These are phyloP conservation scores for Perca schrenkii DNA, from an alignment of 2,113 vertebrate species.

Conservation along the genomic window DNA sequence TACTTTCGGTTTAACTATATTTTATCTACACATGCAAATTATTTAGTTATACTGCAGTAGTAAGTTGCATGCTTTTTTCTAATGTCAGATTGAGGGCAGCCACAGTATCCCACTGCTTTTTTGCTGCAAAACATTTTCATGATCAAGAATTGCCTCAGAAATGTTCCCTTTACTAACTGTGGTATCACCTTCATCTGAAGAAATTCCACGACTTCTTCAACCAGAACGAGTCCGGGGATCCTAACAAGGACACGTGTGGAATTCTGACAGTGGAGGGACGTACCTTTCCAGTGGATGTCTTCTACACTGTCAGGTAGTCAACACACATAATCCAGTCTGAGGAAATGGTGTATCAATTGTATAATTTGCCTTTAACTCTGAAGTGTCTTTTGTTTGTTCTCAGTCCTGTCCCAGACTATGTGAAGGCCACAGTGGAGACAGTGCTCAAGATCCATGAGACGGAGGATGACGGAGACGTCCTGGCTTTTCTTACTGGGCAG, in stretches of 20 bases:
- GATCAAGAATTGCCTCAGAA: background rate
- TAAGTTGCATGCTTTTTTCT: constrained; percentile 20
- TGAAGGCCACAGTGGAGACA: constrained; percentile 97
- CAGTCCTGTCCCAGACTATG: constrained; percentile 97
- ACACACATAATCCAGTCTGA: background rate
- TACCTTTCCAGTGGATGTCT: constrained; percentile 95
- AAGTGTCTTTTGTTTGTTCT: constrained; percentile 16
- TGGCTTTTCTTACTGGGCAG: constrained; percentile 98
- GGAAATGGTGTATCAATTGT: background rate
- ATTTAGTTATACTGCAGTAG: constrained; percentile 1
- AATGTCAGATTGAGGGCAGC: constrained; percentile 6
- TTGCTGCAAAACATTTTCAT: background rate
- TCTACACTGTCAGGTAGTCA: constrained; percentile 95
- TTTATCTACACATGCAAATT: constrained; percentile 37
- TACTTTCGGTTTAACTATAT: constrained; percentile 20
- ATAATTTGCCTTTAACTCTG: background rate
- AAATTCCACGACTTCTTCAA: constrained; percentile 99
- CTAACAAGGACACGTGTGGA: constrained; percentile 94
- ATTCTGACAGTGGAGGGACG: constrained; percentile 96
- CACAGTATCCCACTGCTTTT: background rate
- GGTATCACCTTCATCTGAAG: constrained; percentile 74
- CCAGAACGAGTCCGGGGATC: constrained; percentile 92
- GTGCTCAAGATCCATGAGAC: constrained; percentile 97
- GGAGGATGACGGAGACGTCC: constrained; percentile 93
- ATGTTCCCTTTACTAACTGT: background rate